Conservation (phyloP, 2,797 vertebrate species). For the Etheostoma nigrum region DNA sequence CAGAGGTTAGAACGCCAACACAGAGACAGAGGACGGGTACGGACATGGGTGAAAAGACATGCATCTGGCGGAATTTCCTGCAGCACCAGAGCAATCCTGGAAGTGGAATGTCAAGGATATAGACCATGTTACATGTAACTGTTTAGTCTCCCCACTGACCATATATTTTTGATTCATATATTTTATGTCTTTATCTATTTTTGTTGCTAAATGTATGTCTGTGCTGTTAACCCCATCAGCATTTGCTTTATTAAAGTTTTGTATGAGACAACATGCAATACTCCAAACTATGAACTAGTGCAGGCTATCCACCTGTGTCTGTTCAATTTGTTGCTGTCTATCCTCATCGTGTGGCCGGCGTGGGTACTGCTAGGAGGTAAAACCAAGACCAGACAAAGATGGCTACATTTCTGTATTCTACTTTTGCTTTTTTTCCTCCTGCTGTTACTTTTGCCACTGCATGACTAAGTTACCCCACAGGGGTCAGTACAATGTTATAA, state of each 20-base stretch:
- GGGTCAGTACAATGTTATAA: conserved; percentile 1
- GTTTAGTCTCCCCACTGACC: neutral
- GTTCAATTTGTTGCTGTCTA: conserved; percentile 47
- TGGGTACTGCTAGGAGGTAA: conserved; percentile 15
- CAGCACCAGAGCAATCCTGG: no score
- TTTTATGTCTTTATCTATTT: neutral
- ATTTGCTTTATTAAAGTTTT: neutral
- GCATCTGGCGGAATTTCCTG: no score
- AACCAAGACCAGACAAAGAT: neutral
- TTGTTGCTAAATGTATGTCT: neutral
- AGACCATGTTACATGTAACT: neutral
- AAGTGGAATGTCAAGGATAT: no score
- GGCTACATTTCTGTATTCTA: neutral
- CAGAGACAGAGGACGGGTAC: no score
- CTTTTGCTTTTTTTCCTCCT: neutral
- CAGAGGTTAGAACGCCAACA: no score
- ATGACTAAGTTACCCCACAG: neutral
- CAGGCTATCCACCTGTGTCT: neutral
- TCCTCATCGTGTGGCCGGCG: conserved; percentile 56
- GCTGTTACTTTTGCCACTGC: conserved; percentile 4
- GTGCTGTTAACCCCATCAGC: neutral
- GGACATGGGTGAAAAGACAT: no score
- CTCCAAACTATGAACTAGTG: neutral
- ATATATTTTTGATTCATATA: neutral
- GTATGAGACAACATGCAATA: neutral